phyloP scores from a whole-genome alignment of 2,888 invertebrate species.

The Cryptosula pallasiana region DNA sequence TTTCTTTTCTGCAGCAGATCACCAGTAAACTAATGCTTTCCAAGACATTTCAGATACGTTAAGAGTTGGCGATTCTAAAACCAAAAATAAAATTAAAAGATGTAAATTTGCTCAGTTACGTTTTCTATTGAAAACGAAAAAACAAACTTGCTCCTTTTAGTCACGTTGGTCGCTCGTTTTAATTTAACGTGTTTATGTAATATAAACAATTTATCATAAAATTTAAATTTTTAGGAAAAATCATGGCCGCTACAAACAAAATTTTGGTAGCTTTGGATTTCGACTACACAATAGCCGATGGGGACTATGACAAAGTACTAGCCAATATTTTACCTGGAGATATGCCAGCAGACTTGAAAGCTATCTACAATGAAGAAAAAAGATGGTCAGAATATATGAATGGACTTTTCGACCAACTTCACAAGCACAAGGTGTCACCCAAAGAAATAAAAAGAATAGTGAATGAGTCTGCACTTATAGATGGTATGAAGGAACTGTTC shows the following conservation, averaged over 20 bases:
- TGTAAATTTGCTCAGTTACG: too few species aligned
- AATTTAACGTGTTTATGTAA: too few species aligned
- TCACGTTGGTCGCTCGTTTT: too few species aligned
- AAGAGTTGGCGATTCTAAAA: too few species aligned
- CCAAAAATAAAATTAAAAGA: too few species aligned
- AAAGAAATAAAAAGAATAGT: conserved; percentile 59
- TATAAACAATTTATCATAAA: background rate
- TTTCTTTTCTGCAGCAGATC: too few species aligned
- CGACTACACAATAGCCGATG: conserved; percentile 71
- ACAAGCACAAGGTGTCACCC: conserved; percentile 57
- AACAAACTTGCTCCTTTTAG: too few species aligned
- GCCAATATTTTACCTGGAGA: conserved; percentile 59
- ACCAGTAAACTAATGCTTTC: too few species aligned
- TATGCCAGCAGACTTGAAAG: conserved; percentile 55
- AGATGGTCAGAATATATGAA: conserved; percentile 75
- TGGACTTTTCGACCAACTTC: conserved; percentile 61
- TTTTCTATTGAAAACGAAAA: too few species aligned
- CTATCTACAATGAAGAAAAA: background rate
- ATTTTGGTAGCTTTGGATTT: conserved; percentile 69
- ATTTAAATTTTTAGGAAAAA: background rate
- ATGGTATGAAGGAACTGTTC: conserved; percentile 63
- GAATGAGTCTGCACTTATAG: conserved; percentile 59
- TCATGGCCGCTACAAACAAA: conserved; percentile 24
- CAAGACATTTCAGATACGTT: too few species aligned
- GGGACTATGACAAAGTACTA: conserved; percentile 68